Evolutionary conservation across 2,888 invertebrate genomes (phyloP), one percentile per base, ranked within the genome.

Genomic region (Dryobotodes eremita): DNA sequence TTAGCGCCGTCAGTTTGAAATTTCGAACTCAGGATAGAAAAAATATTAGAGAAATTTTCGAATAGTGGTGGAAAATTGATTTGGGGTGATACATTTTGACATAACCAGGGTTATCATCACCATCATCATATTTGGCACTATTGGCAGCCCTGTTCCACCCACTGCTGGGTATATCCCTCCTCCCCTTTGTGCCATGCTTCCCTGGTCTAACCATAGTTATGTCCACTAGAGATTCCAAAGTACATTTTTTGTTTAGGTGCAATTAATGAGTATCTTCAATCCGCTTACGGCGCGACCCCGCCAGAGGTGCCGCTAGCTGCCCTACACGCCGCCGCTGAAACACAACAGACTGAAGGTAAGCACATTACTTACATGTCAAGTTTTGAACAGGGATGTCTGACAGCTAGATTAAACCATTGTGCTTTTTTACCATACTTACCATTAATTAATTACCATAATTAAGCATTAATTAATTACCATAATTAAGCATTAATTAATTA

Each of bases 181-280:
- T 5, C 5, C 5, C 20, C 10, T 10, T 20, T 11, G 31, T 20
- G 2, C 31, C 31, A 62, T 2, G 62, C 31, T 20, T 62, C 20
- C 31, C 20, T 31, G 20, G 11, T 31, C 20, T 62, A 20, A 31
- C 31, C 36, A 64, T 23, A 64, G 23, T 15, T 15, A 42, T 42
- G 64, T 42, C 10, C 8, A 42, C 42, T 42, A 65, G 65, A 42
- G 5, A 66, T n/a, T 46, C 10, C 10, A 65, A 42, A 42, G 1
- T 0, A 66, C 0, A 46, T 23, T 1, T 48, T 48, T 59, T 50
- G 3, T 69, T 31, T 7, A 95, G 96, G 97, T 80, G 97, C 96
- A 23, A 96, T 97, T 71, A 97, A 97, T 81, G 97, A 97, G 53
- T 97, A 97, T 79, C 89, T 97, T 7, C 97, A 97, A 80, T 95